A percentile compares a stretch with the other conserved stretches of the same genome.
Evolutionary conservation across 2,113 vertebrate species (phyloP).

Genomic region (Neogobius melanostomus): DNA sequence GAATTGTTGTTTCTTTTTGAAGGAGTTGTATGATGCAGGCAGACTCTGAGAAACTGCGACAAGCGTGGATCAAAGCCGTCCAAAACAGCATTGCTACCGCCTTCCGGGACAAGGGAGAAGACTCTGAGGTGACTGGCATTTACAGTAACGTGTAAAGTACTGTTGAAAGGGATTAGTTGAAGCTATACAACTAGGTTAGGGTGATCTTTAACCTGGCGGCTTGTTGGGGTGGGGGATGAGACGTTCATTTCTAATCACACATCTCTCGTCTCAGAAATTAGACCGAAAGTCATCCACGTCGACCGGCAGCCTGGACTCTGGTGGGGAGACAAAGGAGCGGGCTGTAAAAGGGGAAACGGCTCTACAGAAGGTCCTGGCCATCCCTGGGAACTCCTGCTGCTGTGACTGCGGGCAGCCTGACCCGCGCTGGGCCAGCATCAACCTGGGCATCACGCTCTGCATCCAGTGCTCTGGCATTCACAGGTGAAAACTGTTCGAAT

Average conservation of each 20-base stretch:
- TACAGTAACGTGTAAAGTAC: not conserved
- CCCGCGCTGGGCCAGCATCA: conserved; percentile 97
- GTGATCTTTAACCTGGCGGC: not conserved
- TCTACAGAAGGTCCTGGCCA: conserved; percentile 87
- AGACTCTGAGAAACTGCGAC: conserved; percentile 93
- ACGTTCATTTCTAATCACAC: not conserved
- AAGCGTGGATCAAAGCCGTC: conserved; percentile 96
- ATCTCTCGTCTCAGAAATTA: conserved; percentile 77
- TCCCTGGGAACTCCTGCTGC: conserved; percentile 87
- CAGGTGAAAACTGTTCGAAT: conserved; percentile 74
- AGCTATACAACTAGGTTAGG: too few species aligned
- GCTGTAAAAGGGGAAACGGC: conserved; percentile 90
- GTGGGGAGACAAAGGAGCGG: conserved; percentile 87
- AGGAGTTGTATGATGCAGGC: conserved; percentile 99
- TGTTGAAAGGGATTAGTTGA: too few species aligned
- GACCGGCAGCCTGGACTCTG: conserved; percentile 86
- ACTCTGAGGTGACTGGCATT: conserved; percentile 77
- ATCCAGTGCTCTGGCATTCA: conserved; percentile 98
- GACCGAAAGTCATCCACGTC: conserved; percentile 91
- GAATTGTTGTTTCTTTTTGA: conserved; percentile 32
- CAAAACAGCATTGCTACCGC: conserved; percentile 97
- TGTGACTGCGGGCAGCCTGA: conserved; percentile 93
- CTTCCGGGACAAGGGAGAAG: conserved; percentile 92
- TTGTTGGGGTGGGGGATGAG: not conserved
- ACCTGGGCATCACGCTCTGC: conserved; percentile 93